Evolutionary conservation across 2,797 vertebrate species (phyloP), one percentile per base, ranked within the genome.

Genomic region (Poecile montanus): DNA sequence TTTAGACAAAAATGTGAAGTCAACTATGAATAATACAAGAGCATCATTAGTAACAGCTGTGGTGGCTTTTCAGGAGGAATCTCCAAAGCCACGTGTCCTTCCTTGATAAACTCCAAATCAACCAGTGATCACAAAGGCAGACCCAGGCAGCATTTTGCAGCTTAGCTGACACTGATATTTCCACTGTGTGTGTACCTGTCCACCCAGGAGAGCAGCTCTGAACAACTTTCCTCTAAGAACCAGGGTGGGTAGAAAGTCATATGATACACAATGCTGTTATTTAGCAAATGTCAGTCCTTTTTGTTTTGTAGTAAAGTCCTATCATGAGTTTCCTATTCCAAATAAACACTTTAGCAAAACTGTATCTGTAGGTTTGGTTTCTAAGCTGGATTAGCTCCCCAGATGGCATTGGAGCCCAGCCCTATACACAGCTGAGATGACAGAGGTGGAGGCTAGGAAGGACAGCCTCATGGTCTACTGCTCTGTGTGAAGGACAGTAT

Each of bases 151-250:
- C 0, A 0, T 56, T 89, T 68, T 32, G 5, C 23, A 30, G 53
- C 56, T 40, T 22, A 61, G 5, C 25, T 0, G 0, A 8, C 9
- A 20, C 18, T 66, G 51, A 16, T 1, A 2, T 79, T 85, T 72
- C 22, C 36, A 32, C 21, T n/a, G 23, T 2, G 1, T 23, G 3
- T 16, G 26, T 50, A 32, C 21, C 10, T 32, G 9, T 13, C 6
- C 6, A 26, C 8, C 3, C 38, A 62, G 21, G 20, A 66, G 1
- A 38, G 26, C 10, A 18, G 34, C 22, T 51, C 16, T 30, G 66
- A 51, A 71, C 44, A 82, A 13, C 10, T 11, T 12, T 66, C 19
- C 32, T 56, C 3, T 29, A 20, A 45, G 67, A 42, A 14, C 36
- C 26, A 62, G 42, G 5, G 8, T 73, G 20, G n/a, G n/a, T 34